Base-by-base conservation (phyloP, 2,113 vertebrate genomes). In the Chaetodon trifascialis region DNA sequence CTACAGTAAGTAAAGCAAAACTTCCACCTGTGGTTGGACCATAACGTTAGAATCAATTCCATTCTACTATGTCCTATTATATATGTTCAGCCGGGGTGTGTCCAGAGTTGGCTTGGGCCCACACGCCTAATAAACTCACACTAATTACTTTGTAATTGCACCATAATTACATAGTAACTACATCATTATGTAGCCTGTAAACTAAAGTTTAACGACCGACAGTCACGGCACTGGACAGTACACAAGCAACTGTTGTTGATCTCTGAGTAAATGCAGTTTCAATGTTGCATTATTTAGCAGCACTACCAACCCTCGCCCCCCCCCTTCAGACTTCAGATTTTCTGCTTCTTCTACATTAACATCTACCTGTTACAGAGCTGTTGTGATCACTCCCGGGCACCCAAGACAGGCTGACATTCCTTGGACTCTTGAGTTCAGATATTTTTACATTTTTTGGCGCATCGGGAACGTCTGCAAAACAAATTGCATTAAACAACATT, bases 281-380 rank as follows among this genome's bases (percentile, higher is more conserved):
- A 30, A 30, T 59, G 51, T 42, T 63, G 15, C 21, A 58, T 73
- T 30, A 71, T 69, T 54, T 40, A 73, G 34, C 44, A 47, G 6
- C 16, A 60, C 30, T 30, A 30, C 30, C 12, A 2, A 6, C 5
- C 4, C 19, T 14, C 30, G 2, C 30, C 30, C 30, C 30, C 30
- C 30, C 30, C 30, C 30, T 30, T 34, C 36, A 70, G 36, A 59
- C 44, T 59, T 46, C 21, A 69, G 4, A 23, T 56, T 11, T 47
- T 38, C 59, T 82, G 2, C 67, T 56, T 52, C 52, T 74, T 36
- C 2, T 34, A 16, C 12, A 36, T 19, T 34, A 30, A 73, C 5
- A 4, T 73, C 40, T 96, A 99, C 98, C 97, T 47, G 90, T 96
- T n/a, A 97, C 63, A 30, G 95, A 94, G 85, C 97, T 98, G 87